Base-by-base conservation (phyloP, 1,140 invertebrate genomes). In the Saxidomus purpurata region DNA sequence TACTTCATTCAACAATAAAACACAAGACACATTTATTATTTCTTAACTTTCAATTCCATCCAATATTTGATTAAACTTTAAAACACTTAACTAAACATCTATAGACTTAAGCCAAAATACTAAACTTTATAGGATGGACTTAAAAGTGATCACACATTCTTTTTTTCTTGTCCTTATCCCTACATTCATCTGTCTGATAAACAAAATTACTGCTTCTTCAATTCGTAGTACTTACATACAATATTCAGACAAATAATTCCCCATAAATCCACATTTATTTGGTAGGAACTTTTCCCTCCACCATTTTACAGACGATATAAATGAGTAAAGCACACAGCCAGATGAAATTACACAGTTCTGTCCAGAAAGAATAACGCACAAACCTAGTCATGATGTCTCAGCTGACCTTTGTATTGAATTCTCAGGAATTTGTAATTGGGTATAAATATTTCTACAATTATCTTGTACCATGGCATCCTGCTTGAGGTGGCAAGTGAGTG, bases 161-260 rank as follows among this genome's bases (percentile, higher is more conserved):
- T 71, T 3, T 2, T 40, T 38, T 15, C 25, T 28, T 59, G 22
- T 71, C 67, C 1, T 71, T 13, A 38, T 36, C 38, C 15, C 67
- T 38, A 8, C 61, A 38, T 71, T 38, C 67, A 71, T 38, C 67
- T 71, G 67, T 38, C 67, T 34, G 38, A 71, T 71, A 71, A 71
- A 71, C 15, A 71, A 71, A 71, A 71, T 71, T 71, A 71, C 22
- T 22, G 67, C 67, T 3, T 71, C 67, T 36, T 71, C 34, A 71
- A 71, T 8, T 40, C 34, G 17, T 40, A n/a, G 36, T 36, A 71
- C 67, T 71, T 71, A 71, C 67, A 71, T 71, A 17, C 67, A 38
- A 71, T 40, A 71, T 71, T 71, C 67, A 40, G 67, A 71, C 67
- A 71, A 71, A 71, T 71, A 71, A 38, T 71, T 71, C 67, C n/a